A percentile compares a stretch with the other conserved stretches of the same genome.
These are phyloP conservation scores for Berghia stephanieae DNA, from an alignment of 1,140 invertebrate species.

Conservation along the genomic window DNA sequence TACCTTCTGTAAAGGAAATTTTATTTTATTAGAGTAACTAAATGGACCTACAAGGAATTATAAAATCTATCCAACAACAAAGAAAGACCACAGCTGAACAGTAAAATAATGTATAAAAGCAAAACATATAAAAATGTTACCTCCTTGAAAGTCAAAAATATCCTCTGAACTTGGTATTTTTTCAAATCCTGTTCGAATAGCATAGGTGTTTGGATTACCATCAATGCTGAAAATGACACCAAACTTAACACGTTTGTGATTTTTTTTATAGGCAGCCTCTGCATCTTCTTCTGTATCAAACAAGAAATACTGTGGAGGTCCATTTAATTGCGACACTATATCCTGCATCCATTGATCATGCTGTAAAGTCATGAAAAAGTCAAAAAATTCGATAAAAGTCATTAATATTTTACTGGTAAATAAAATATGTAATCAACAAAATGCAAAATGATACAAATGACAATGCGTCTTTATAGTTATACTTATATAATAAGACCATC, in stretches of 20 bases:
- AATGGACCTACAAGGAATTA: neutral
- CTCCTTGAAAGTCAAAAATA: neutral
- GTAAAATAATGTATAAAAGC: neutral
- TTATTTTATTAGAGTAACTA: neutral
- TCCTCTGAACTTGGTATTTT: neutral
- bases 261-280: slow-evolving; percentile 29
- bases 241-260: slow-evolving; percentile 9
- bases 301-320: neutral
- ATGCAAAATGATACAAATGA: too few relatives aligned
- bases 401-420: too few relatives aligned
- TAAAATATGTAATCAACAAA: too few relatives aligned
- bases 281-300: slow-evolving; percentile 33
- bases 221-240: slow-evolving; percentile 33
- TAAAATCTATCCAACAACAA: neutral
- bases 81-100: neutral
- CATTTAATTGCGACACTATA: slow-evolving; percentile 29
- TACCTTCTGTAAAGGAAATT: too few relatives aligned
- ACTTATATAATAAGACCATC: too few relatives aligned
- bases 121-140: slow-evolving; percentile 14
- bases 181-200: slow-evolving; percentile 30
- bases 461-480: too few relatives aligned
- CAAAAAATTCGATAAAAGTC: too few relatives aligned
- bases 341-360: slow-evolving; percentile 39
- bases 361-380: too few relatives aligned
- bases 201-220: slow-evolving; percentile 21